These are phyloP conservation scores for Meiosimyza decipiens DNA, from an alignment of 2,888 invertebrate species.

Conservation along the genomic window DNA sequence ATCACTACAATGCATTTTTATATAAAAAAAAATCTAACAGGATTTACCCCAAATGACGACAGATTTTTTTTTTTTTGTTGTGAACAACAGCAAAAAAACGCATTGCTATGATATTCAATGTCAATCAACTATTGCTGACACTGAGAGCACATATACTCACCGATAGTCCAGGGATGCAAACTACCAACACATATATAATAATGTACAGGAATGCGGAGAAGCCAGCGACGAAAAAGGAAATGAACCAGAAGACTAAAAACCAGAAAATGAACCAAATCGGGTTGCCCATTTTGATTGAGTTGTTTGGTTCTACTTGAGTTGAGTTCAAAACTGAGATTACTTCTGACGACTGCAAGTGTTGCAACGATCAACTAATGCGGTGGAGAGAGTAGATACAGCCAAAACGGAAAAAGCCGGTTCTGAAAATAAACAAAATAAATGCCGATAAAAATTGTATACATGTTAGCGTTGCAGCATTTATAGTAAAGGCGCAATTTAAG, in stretches of 20 bases:
- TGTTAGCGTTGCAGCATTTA: too few species aligned
- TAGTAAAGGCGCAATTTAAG: too few species aligned
- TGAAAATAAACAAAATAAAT: conserved; percentile 3
- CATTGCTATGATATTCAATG: not conserved
- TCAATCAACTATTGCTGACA: not conserved
- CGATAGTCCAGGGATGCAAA: conserved; percentile 75
- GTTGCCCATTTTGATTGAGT: conserved; percentile 70
- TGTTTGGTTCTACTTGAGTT: not conserved
- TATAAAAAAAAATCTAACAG: not conserved
- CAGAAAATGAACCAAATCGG: conserved; percentile 76
- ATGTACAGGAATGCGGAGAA: conserved; percentile 78
- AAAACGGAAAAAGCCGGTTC: conserved; percentile 25
- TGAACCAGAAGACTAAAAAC: conserved; percentile 76
- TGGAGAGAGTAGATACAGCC: too few species aligned
- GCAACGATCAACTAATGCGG: not conserved
- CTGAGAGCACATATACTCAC: conserved; percentile 68
- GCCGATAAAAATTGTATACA: not conserved
- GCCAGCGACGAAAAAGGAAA: conserved; percentile 76
- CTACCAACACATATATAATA: conserved; percentile 74
- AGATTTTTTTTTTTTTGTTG: too few species aligned
- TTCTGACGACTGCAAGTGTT: too few species aligned
- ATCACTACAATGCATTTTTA: conserved; percentile 1
- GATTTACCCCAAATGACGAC: too few species aligned
- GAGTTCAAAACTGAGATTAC: too few species aligned
- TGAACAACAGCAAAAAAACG: too few species aligned